phyloP scores from a whole-genome alignment of 2,113 vertebrate genomes.

The Pterocles orientalis region DNA sequence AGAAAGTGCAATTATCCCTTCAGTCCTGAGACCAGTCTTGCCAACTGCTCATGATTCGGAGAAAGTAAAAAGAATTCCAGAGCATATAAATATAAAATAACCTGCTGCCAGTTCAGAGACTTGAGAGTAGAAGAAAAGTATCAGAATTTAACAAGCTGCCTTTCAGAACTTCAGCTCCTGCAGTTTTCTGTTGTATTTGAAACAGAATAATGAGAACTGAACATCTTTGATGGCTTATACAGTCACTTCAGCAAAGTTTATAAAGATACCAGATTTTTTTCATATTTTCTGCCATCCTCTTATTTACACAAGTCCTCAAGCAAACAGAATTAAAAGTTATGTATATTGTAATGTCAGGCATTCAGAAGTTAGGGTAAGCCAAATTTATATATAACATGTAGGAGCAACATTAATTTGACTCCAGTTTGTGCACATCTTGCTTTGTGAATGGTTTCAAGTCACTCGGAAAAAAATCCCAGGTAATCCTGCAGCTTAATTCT shows the following conservation, averaged over 20 bases:
- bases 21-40: not conserved
- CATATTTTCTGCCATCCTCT: not conserved
- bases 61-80: not conserved
- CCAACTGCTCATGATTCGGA: not conserved
- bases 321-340: not conserved
- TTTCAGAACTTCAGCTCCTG: not conserved
- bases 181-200: not conserved
- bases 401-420: not conserved
- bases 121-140: not conserved
- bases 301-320: not conserved
- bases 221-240: not conserved
- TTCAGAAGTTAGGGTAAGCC: not conserved
- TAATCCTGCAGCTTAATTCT: not conserved
- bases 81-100: not conserved
- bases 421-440: rapidly evolving
- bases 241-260: not conserved
- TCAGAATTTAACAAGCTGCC: not conserved
- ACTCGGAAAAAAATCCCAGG: not conserved
- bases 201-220: not conserved
- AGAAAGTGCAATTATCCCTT: not conserved
- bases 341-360: not conserved
- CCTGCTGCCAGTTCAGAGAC: not conserved
- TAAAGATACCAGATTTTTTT: not conserved
- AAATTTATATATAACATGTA: not conserved
- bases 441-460: not conserved